Evolutionary conservation across 2,888 invertebrate genomes (phyloP).

Genomic region (Calephelis perditalis): DNA sequence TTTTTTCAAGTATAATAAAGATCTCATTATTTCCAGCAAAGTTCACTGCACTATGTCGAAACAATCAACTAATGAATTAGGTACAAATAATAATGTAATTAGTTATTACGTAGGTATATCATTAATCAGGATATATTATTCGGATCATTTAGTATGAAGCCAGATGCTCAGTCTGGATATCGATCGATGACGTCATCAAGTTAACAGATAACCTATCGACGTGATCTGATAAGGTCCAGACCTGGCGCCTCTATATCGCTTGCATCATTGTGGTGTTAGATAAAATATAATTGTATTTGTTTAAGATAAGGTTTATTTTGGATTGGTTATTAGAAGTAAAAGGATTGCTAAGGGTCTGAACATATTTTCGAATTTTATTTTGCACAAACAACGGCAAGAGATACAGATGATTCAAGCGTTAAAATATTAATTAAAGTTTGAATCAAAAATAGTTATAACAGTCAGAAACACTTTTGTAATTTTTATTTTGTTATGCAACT

Average conservation of each 20-base stretch:
- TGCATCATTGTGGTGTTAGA: constrained; percentile 1
- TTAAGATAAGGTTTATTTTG: constrained; percentile 2
- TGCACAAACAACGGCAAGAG: too few species aligned
- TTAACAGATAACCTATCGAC: constrained; percentile 45
- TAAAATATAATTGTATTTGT: constrained; percentile 3
- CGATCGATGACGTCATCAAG: constrained; percentile 45
- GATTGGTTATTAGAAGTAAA: neutral
- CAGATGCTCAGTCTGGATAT: constrained; percentile 27
- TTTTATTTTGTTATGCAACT: too few species aligned
- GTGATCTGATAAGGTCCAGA: constrained; percentile 48
- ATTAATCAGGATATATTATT: constrained; percentile 24
- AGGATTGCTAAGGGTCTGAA: neutral
- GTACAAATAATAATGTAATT: too few species aligned
- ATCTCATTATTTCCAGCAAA: too few species aligned
- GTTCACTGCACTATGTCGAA: too few species aligned
- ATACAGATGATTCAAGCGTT: too few species aligned
- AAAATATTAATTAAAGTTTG: too few species aligned
- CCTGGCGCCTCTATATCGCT: constrained; percentile 43
- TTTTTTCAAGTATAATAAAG: too few species aligned
- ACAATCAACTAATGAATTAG: too few species aligned
- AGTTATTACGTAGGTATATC: too few species aligned
- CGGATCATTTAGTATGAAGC: constrained; percentile 2
- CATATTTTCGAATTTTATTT: neutral
- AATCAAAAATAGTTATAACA: too few species aligned
- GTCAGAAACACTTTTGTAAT: too few species aligned